A percentile compares a stretch with the other conserved stretches of the same genome.
phyloP scores from a whole-genome alignment of 1,140 invertebrate genomes.

The Helicoverpa armigera region DNA sequence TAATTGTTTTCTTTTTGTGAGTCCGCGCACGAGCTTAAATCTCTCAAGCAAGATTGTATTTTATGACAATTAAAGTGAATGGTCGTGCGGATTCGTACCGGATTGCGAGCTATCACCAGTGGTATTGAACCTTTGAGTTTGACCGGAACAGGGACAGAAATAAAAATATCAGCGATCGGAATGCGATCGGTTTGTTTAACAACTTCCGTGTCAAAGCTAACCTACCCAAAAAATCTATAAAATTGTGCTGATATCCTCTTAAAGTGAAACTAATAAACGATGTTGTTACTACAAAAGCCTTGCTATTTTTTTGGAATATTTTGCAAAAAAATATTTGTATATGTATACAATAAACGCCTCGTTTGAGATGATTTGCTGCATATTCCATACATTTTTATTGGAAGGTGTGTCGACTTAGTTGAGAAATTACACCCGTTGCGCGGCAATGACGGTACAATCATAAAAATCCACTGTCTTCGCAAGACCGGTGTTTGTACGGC shows the following conservation, averaged over 20 bases:
- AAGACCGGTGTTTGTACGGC: slow-evolving; percentile 43
- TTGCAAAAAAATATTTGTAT: not conserved
- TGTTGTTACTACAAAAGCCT: not conserved
- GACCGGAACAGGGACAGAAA: slow-evolving; percentile 10
- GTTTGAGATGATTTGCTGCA: slow-evolving; percentile 25
- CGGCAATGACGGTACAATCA: slow-evolving; percentile 43
- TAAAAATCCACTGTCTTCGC: slow-evolving; percentile 47
- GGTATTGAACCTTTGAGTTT: not conserved
- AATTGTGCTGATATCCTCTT: not conserved
- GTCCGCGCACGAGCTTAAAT: slow-evolving; percentile 61
- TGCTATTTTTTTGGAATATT: not conserved
- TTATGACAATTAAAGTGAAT: slow-evolving; percentile 61
- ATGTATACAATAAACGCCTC: not conserved
- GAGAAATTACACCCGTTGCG: slow-evolving; percentile 50
- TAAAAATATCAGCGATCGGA: not conserved
- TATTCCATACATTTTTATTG: slow-evolving; percentile 16
- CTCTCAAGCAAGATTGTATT: slow-evolving; percentile 63
- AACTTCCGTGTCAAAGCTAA: slow-evolving; percentile 8
- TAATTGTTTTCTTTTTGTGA: slow-evolving; percentile 64
- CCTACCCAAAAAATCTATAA: not conserved
- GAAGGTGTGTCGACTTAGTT: slow-evolving; percentile 42
- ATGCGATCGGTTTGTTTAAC: not conserved
- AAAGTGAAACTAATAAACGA: not conserved
- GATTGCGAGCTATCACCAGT: slow-evolving; percentile 39
- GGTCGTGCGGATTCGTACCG: slow-evolving; percentile 36